These are phyloP conservation scores for Sanderia malayensis DNA, from an alignment of 30 jellyfish, hydroid and myxozoan species.

Conservation along the genomic window DNA sequence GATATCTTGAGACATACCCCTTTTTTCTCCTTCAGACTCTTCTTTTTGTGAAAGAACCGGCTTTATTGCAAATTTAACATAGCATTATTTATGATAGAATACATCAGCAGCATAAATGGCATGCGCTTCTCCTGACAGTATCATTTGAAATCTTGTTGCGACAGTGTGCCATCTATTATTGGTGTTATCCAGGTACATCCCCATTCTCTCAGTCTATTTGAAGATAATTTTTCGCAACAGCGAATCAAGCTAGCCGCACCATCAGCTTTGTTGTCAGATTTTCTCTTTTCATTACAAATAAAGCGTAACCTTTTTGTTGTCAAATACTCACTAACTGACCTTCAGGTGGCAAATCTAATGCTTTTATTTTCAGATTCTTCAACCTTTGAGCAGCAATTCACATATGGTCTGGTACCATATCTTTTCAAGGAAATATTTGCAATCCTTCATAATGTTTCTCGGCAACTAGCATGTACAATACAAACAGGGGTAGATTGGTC, in stretches of 20 bases:
- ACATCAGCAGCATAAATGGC: slow-evolving; percentile 13
- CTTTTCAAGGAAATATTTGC: neutral
- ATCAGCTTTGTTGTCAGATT: neutral
- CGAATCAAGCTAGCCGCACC: slow-evolving; percentile 6
- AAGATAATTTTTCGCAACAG: slow-evolving; percentile 6
- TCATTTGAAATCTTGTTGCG: neutral
- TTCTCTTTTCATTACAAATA: too few species aligned
- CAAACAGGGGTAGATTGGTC: neutral
- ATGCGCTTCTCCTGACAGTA: neutral
- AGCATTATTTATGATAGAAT: slow-evolving; percentile 2
- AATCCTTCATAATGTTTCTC: neutral
- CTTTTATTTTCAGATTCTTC: slow-evolving; percentile 2
- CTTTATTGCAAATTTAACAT: neutral
- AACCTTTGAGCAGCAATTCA: neutral
- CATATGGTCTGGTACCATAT: neutral
- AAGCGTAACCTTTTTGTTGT: too few species aligned
- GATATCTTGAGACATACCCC: too few species aligned
- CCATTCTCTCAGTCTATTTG: too few species aligned
- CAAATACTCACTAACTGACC: slow-evolving; percentile 9
- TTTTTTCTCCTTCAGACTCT: too few species aligned
- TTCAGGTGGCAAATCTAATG: neutral
- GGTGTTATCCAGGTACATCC: too few species aligned
- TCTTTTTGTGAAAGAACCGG: slow-evolving; percentile 1
- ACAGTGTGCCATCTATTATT: too few species aligned
- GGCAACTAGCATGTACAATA: slow-evolving; percentile 1